Evolutionary conservation across 2,113 vertebrate species (phyloP).

Genomic region (Phrynosoma blainvillii): DNA sequence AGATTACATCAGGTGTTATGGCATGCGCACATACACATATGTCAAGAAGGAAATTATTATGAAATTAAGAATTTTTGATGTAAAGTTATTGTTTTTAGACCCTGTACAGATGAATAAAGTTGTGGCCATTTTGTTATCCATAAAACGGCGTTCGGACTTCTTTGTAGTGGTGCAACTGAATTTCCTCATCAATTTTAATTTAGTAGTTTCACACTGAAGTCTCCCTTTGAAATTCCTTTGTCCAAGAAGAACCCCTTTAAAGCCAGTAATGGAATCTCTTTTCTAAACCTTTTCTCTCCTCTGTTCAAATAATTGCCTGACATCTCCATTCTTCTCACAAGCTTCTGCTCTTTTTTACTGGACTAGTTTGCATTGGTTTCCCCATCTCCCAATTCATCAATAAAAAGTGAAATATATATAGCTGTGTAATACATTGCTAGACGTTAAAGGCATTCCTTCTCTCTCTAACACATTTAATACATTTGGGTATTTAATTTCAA

Average conservation of each 20-base stretch:
- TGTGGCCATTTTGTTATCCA: too few relatives aligned
- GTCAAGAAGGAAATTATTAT: too few relatives aligned
- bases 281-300: not conserved
- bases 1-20: too few relatives aligned
- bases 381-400: not conserved
- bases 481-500: constrained; percentile 65
- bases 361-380: constrained; percentile 32
- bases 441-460: not conserved
- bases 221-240: not conserved
- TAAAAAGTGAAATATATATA: not conserved
- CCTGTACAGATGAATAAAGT: too few relatives aligned
- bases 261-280: not conserved
- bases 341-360: not conserved
- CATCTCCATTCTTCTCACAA: not conserved
- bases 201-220: not conserved
- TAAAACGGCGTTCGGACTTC: too few relatives aligned
- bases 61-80: too few relatives aligned
- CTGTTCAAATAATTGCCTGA: not conserved
- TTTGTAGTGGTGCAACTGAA: not conserved
- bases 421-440: not conserved
- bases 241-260: not conserved
- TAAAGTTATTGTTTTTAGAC: too few relatives aligned
- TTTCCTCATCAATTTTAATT: not conserved
- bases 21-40: too few relatives aligned
- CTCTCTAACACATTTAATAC: constrained; percentile 15